Percentiles rank a stretch among this genome's conserved stretches.
Conservation (phyloP, 2,113 vertebrate genomes). For the Daphoenositta chrysoptera region DNA sequence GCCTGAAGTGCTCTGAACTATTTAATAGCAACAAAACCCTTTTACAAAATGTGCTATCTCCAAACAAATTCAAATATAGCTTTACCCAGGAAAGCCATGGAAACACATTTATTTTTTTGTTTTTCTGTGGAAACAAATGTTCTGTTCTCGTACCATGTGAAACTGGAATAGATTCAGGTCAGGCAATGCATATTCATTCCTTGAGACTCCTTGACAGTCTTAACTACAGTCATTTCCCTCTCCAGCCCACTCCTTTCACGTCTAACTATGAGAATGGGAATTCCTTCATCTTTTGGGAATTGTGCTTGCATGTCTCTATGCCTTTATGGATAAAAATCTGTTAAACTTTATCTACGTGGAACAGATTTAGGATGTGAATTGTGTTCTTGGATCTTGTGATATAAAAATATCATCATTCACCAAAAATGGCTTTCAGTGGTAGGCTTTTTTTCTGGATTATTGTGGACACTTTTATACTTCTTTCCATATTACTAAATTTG, state of each 20-base stretch:
- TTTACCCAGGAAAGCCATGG: not conserved
- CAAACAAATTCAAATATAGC: not conserved
- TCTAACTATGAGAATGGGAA: constrained; percentile 19
- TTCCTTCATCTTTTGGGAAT: constrained; percentile 1
- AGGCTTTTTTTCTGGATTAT: not conserved
- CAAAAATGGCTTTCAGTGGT: not conserved
- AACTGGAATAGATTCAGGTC: constrained; percentile 48
- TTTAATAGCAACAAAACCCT: not conserved
- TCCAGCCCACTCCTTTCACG: constrained; percentile 36
- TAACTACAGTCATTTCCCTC: constrained; percentile 17
- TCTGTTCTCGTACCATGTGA: not conserved
- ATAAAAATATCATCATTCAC: not conserved
- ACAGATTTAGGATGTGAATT: not conserved
- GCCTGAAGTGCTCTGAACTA: not conserved
- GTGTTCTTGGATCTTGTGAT: not conserved
- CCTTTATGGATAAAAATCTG: not conserved
- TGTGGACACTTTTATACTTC: not conserved
- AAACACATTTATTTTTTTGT: constrained; percentile 1
- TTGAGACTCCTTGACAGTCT: constrained; percentile 24
- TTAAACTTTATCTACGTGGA: not conserved
- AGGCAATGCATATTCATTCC: constrained; percentile 17
- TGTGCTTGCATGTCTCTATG: not conserved
- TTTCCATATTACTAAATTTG: not conserved
- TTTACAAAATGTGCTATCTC: not conserved
- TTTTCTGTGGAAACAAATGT: constrained; percentile 30